Conservation (phyloP, 2,888 invertebrate species). For the Drosophila yooni region DNA sequence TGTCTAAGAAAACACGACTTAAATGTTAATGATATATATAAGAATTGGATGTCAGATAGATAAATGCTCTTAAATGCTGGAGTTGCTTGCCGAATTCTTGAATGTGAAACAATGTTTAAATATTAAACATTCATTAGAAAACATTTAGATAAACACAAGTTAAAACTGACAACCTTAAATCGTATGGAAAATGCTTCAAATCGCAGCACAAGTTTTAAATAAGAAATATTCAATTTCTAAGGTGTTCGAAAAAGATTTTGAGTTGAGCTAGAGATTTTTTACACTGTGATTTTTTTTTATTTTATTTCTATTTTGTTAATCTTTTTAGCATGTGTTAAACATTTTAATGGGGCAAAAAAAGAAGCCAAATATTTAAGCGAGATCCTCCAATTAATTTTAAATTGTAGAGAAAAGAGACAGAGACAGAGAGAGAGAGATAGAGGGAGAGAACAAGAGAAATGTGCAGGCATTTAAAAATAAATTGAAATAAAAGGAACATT, state of each 20-base stretch:
- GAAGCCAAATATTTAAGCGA: constrained; percentile 6
- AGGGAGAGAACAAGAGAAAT: constrained; percentile 10
- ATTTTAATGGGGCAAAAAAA: constrained; percentile 5
- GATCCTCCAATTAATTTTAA: constrained; percentile 32
- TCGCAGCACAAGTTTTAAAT: neutral
- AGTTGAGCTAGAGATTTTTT: neutral
- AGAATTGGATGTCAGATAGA: neutral
- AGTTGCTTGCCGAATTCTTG: neutral
- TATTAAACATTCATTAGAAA: neutral
- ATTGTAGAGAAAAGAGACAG: constrained; percentile 36
- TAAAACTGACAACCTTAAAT: neutral
- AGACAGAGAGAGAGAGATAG: neutral
- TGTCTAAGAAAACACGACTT: neutral
- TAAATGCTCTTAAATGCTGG: neutral
- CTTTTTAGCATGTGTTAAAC: constrained; percentile 4
- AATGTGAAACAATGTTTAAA: neutral
- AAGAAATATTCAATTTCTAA: neutral
- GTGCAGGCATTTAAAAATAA: constrained; percentile 64
- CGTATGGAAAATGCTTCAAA: neutral
- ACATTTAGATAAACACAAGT: neutral
- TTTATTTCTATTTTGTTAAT: neutral
- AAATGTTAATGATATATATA: neutral
- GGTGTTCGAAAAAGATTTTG: neutral
- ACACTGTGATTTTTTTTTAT: neutral
- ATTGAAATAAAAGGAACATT: constrained; percentile 40